Base-by-base conservation (phyloP, 1,140 invertebrate species). In the Phocides pigmalion region DNA sequence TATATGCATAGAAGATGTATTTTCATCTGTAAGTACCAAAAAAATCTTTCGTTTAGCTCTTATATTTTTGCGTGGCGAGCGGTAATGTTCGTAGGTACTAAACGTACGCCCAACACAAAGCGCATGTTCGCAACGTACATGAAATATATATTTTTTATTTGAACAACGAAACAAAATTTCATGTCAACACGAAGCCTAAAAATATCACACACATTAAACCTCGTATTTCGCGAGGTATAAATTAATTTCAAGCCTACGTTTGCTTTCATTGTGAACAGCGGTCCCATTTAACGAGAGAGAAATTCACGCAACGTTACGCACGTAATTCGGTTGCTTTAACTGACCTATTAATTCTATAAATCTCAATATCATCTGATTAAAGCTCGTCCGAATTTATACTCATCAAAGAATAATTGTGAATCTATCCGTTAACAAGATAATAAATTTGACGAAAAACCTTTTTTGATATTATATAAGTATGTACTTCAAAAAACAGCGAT, bases 261-360 rank as follows among this genome's bases (percentile, higher is more conserved):
- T 64, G 56, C 35, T 69, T 72, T 63, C 64, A 58, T 66, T 54
- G 44, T 62, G 61, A 65, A 32, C 49, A 53, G 39, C 58, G 71
- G 47, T 51, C 53, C 64, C 64, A 50, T 59, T 67, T 64, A 73
- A 63, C 66, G 62, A 62, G 42, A 64, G 72, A 64, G 70, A 79
- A 76, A 76, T 79, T 76, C 67, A 75, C 68, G 70, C 63, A 63
- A 67, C 61, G 64, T 42, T 66, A 59, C 63, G 56, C 62, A 75
- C 44, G 69, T 78, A 75, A 72, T 70, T 76, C 65, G 46, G 68
- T 70, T 70, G 51, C 67, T 74, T 76, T 74, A 67, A 72, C 25
- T 25, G 41, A 58, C 41, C 41, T 58, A 58, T 58, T 58, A 58
- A 58, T 58, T 58, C 15, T 46, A 39, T 44, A 44, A 42, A 22